phyloP scores from a whole-genome alignment of 2,113 vertebrate species.

The Notothenia rossii region DNA sequence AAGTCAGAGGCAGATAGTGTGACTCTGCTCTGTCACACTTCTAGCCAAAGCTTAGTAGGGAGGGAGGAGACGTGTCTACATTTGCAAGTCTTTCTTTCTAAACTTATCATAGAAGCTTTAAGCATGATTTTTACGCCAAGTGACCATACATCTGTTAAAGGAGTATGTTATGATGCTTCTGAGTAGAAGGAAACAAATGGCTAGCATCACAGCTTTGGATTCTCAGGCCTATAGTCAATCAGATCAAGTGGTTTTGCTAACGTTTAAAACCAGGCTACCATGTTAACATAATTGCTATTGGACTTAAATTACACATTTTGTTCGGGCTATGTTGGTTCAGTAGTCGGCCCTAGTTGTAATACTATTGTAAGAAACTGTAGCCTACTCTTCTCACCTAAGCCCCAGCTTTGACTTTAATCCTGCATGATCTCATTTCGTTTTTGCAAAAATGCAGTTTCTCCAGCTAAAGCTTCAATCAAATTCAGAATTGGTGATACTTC shows the following conservation, averaged over 20 bases:
- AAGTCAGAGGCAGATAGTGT: constrained; percentile 13
- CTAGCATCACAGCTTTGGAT: background rate
- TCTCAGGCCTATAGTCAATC: background rate
- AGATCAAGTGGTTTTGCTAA: background rate
- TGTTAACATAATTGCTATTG: background rate
- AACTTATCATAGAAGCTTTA: background rate
- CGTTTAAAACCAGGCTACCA: no score
- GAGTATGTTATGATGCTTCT: background rate
- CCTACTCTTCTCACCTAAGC: background rate
- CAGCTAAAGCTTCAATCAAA: background rate
- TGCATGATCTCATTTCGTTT: no score
- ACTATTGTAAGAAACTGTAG: background rate
- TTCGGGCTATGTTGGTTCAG: background rate
- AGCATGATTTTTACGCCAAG: background rate
- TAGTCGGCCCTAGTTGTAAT: background rate
- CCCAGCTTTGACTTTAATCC: background rate
- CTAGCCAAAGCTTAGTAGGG: background rate
- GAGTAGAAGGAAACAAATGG: background rate
- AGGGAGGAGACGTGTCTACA: background rate
- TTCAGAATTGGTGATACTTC: background rate
- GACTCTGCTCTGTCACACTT: constrained; percentile 4
- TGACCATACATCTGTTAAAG: background rate
- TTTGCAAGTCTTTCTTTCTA: constrained; percentile 1
- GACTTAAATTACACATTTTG: background rate
- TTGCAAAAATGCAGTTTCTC: no score